Percentiles rank a stretch among this genome's conserved stretches.
Conservation (phyloP, 2,888 invertebrate genomes). For the Melanargia galathea region DNA sequence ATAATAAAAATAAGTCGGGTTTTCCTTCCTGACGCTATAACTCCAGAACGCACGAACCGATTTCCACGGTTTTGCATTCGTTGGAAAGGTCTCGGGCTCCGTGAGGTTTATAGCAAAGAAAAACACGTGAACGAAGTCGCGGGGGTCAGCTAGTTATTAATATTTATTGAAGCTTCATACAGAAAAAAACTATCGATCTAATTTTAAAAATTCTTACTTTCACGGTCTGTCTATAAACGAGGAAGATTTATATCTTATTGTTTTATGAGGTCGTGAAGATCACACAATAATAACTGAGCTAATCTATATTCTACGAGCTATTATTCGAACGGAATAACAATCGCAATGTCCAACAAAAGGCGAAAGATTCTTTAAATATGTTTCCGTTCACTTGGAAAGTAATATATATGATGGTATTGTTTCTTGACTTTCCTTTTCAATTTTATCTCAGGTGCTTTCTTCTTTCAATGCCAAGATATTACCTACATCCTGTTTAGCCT, state of each 20-base stretch:
- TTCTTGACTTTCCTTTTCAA: conserved; percentile 1
- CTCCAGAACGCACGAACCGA: no score
- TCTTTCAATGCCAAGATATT: neutral
- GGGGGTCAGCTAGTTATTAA: no score
- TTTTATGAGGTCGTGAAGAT: conserved; percentile 8
- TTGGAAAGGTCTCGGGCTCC: no score
- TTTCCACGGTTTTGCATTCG: no score
- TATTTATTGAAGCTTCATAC: no score
- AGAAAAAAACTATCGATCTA: no score
- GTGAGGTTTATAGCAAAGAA: no score
- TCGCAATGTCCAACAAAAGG: neutral
- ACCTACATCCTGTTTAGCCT: neutral
- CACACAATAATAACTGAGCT: conserved; percentile 7
- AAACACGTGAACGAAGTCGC: no score
- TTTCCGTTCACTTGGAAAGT: conserved; percentile 24
- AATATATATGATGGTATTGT: conserved; percentile 6
- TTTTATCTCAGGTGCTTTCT: neutral
- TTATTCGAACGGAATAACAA: conserved; percentile 14
- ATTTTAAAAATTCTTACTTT: neutral
- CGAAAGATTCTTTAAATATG: conserved; percentile 9
- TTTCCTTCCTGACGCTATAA: no score
- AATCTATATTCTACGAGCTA: conserved; percentile 15
- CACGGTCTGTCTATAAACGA: neutral
- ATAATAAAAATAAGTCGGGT: no score
- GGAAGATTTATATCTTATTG: conserved; percentile 16